A percentile compares a stretch with the other conserved stretches of the same genome.
Evolutionary conservation across 2,113 vertebrate species (phyloP).

Genomic region (Alectura lathami): DNA sequence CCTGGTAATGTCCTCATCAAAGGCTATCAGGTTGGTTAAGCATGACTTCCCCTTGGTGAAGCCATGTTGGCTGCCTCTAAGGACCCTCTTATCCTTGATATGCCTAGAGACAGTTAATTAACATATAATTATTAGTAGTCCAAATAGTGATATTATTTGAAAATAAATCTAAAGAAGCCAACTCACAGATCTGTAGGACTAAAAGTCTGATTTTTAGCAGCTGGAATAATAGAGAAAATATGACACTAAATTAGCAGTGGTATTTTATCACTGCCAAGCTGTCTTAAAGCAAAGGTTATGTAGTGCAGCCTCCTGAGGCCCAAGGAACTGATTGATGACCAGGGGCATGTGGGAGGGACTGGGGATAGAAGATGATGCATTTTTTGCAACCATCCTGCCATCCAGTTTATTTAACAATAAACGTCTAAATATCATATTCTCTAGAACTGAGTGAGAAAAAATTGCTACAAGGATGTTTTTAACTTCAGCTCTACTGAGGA

Average conservation of each 20-base stretch:
- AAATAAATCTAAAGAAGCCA: background rate
- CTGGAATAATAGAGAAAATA: background rate
- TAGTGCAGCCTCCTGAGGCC: rapidly evolving
- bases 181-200: background rate
- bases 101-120: background rate
- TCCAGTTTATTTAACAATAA: background rate
- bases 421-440: background rate
- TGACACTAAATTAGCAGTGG: background rate
- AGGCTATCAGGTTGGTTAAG: no score
- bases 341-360: background rate
- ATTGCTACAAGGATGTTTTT: background rate
- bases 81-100: no score
- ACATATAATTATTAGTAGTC: background rate
- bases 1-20: no score
- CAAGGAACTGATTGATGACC: background rate
- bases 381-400: background rate
- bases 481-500: background rate
- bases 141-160: background rate
- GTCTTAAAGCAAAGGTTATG: background rate
- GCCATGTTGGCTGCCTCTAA: no score
- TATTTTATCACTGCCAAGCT: background rate
- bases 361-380: background rate
- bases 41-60: no score
- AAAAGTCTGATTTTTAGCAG: background rate
- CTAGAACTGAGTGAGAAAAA: background rate